Evolutionary conservation across 2,888 invertebrate genomes (phyloP).

Genomic region (Spodoptera littoralis): DNA sequence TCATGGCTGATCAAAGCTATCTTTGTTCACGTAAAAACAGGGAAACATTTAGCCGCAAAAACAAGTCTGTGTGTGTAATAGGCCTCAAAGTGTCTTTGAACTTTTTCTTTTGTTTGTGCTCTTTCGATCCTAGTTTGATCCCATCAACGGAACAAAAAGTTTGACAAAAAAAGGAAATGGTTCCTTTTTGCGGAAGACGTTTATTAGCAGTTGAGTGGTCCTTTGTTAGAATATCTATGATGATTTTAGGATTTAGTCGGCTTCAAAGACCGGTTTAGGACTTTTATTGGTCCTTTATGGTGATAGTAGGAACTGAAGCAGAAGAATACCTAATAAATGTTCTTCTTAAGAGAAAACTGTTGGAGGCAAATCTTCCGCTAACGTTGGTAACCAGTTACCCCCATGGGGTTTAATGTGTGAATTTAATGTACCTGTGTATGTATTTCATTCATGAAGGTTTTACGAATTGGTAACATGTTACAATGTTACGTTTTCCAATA

Average conservation of each 20-base stretch:
- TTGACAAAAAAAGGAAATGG: slow-evolving; percentile 11
- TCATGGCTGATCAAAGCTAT: too few relatives aligned
- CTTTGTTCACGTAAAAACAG: not conserved
- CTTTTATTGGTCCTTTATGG: too few relatives aligned
- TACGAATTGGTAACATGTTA: too few relatives aligned
- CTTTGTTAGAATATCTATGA: slow-evolving; percentile 13
- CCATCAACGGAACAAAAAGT: slow-evolving; percentile 19
- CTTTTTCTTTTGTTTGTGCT: slow-evolving; percentile 18
- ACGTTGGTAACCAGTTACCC: too few relatives aligned
- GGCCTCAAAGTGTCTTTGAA: slow-evolving; percentile 21
- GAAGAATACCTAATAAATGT: not conserved
- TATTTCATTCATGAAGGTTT: too few relatives aligned
- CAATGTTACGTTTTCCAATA: too few relatives aligned
- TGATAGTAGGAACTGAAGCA: too few relatives aligned
- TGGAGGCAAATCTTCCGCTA: too few relatives aligned
- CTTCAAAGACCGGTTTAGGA: too few relatives aligned
- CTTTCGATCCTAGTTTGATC: slow-evolving; percentile 11
- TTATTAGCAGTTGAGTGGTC: slow-evolving; percentile 15
- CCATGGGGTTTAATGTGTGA: too few relatives aligned
- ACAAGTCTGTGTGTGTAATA: slow-evolving; percentile 15
- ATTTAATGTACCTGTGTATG: too few relatives aligned
- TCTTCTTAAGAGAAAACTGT: too few relatives aligned
- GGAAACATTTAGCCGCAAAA: not conserved
- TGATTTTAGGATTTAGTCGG: not conserved
- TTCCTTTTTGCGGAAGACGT: slow-evolving; percentile 10